A percentile compares a stretch with the other conserved stretches of the same genome.
phyloP scores from a whole-genome alignment of 2,113 vertebrate genomes.

The Cryptotis parvus region DNA sequence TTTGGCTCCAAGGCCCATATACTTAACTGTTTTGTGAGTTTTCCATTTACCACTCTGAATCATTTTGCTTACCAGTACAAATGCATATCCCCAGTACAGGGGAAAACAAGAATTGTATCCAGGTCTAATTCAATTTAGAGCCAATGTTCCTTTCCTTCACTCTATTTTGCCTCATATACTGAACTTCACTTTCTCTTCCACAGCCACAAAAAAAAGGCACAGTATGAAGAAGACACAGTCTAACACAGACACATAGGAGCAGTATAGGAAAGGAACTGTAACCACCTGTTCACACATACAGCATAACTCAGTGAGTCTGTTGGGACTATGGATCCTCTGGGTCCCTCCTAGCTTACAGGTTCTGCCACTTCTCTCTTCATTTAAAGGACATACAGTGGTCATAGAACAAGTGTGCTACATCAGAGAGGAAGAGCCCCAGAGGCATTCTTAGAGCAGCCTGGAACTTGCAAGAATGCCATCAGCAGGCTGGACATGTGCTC shows the following conservation, averaged over 20 bases:
- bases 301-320: background rate
- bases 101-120: background rate
- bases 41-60: background rate
- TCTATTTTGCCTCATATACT: background rate
- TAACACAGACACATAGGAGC: background rate
- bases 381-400: too few species aligned
- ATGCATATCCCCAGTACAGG: background rate
- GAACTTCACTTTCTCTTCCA: background rate
- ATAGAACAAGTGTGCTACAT: background rate
- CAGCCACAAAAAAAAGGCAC: background rate
- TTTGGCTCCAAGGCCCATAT: background rate
- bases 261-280: background rate
- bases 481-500: background rate
- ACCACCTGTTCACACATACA: background rate
- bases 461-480: background rate
- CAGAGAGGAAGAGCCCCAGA: background rate
- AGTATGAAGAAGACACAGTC: background rate
- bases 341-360: background rate
- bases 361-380: too few species aligned
- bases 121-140: background rate
- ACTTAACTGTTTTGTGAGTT: background rate
- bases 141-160: background rate
- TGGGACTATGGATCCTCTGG: background rate
- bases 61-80: background rate
- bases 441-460: background rate